Evolutionary conservation across 1,140 invertebrate species (phyloP).

Genomic region (Rhizoglyphus robini): DNA sequence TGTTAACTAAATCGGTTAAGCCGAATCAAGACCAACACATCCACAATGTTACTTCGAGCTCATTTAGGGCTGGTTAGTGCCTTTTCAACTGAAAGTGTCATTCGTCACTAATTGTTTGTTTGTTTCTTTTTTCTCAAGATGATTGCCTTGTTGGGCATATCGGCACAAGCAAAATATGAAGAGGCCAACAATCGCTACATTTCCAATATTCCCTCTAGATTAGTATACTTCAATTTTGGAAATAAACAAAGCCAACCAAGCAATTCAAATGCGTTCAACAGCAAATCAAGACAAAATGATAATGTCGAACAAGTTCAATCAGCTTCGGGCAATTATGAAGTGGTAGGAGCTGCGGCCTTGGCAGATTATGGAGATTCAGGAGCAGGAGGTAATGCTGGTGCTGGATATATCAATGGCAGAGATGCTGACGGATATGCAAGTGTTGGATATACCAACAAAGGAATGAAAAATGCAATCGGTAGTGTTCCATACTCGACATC

Average conservation of each 20-base stretch:
- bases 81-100: background rate
- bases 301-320: background rate
- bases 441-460: too few relatives aligned
- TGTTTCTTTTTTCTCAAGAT: background rate
- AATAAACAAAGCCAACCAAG: background rate
- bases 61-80: background rate
- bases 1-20: too few relatives aligned
- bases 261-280: background rate
- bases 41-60: background rate
- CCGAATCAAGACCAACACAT: too few relatives aligned
- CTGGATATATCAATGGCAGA: background rate
- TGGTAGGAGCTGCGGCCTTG: background rate
- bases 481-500: too few relatives aligned
- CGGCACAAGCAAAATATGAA: background rate
- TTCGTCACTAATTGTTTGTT: background rate
- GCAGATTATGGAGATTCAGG: background rate
- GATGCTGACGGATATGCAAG: background rate
- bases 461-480: too few relatives aligned
- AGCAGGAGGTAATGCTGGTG: background rate
- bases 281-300: background rate
- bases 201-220: too few relatives aligned
- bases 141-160: background rate
- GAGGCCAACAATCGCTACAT: too few relatives aligned
- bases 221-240: too few relatives aligned
- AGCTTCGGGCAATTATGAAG: background rate